These are phyloP conservation scores for Rhea americana DNA, from an alignment of 2,113 vertebrate species.

Conservation along the genomic window DNA sequence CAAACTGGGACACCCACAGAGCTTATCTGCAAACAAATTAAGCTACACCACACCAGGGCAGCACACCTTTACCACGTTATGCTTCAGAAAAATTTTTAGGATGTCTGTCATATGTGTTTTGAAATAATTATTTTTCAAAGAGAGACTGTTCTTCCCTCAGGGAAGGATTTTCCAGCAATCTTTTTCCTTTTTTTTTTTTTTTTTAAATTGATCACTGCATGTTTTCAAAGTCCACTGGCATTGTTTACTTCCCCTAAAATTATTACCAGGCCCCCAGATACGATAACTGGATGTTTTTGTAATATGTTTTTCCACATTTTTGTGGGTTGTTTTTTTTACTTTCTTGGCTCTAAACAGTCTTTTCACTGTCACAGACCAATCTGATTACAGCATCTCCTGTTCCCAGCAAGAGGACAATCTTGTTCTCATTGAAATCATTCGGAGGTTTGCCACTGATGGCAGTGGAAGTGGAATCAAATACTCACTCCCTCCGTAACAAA, in stretches of 20 bases:
- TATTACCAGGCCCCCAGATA: conserved; percentile 35
- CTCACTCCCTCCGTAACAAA: background rate
- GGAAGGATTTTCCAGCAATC: background rate
- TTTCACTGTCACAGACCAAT: background rate
- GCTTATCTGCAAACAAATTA: background rate
- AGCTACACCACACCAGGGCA: background rate
- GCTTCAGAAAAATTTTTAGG: background rate
- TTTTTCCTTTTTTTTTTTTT: background rate
- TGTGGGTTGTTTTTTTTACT: background rate
- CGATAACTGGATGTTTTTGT: background rate
- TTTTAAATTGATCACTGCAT: background rate
- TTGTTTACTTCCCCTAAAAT: conserved; percentile 43
- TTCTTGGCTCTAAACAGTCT: conserved; percentile 1
- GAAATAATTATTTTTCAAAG: background rate
- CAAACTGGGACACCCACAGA: background rate
- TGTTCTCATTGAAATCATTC: background rate
- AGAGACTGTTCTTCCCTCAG: background rate
- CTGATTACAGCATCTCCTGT: background rate
- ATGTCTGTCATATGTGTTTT: background rate
- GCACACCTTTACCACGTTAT: background rate
- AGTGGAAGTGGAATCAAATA: background rate
- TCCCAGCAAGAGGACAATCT: background rate
- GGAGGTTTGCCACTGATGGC: background rate
- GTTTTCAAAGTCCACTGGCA: background rate
- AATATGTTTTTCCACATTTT: background rate